A percentile compares a stretch with the other conserved stretches of the same genome.
phyloP scores from a whole-genome alignment of 1,140 invertebrate species.

The Drosophila yakuba region DNA sequence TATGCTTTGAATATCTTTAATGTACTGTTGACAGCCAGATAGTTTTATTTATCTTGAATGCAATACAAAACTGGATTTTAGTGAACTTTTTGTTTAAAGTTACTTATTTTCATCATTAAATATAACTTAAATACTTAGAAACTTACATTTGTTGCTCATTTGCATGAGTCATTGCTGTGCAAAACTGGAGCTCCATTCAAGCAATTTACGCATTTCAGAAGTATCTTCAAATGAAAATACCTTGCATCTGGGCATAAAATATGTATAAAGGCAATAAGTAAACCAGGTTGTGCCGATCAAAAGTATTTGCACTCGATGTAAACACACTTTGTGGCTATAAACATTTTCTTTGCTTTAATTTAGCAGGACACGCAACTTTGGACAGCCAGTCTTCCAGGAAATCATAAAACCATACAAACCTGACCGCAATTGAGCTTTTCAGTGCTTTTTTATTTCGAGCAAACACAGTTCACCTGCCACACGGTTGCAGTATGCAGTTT shows the following conservation, averaged over 20 bases:
- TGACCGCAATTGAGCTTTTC: conserved; percentile 7
- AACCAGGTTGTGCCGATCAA: conserved; percentile 1
- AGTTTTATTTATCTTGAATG: background rate
- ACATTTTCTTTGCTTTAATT: conserved; percentile 15
- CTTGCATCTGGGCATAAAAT: background rate
- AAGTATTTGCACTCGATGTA: background rate
- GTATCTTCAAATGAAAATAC: background rate
- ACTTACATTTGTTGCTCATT: too few species aligned
- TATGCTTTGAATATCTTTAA: background rate
- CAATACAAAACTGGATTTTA: too few species aligned
- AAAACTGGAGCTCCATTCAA: too few species aligned
- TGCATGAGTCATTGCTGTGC: too few species aligned
- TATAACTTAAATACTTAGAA: too few species aligned
- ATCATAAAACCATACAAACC: conserved; percentile 17
- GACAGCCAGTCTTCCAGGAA: conserved; percentile 1
- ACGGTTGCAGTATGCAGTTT: conserved; percentile 25
- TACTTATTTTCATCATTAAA: too few species aligned
- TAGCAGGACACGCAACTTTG: conserved; percentile 15
- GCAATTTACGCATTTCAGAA: too few species aligned
- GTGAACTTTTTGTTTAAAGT: too few species aligned
- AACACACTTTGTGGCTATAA: conserved; percentile 11
- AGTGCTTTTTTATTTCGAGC: conserved; percentile 29
- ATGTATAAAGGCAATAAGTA: background rate
- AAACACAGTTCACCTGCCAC: conserved; percentile 47
- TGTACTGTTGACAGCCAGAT: background rate